Evolutionary conservation across 2,113 vertebrate genomes (phyloP).

Genomic region (Alaudala cheleensis): DNA sequence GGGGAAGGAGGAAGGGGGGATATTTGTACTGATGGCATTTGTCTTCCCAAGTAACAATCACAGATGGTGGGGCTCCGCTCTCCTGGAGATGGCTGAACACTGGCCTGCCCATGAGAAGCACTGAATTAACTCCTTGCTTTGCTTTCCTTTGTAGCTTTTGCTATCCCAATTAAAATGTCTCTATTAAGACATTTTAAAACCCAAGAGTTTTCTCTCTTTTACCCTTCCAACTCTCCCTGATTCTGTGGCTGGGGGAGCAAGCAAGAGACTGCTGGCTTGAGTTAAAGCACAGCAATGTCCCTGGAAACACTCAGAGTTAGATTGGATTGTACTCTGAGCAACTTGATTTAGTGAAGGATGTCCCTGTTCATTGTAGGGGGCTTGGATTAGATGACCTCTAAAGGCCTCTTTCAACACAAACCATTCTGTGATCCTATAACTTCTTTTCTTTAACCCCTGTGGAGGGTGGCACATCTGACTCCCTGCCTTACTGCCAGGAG

Average conservation of each 20-base stretch:
- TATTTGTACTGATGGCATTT: not conserved
- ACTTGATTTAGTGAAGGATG: not conserved
- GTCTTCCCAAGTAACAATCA: not conserved
- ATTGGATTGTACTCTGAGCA: not conserved
- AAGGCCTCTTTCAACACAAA: not conserved
- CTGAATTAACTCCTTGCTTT: not conserved
- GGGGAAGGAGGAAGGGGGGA: not conserved
- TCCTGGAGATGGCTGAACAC: not conserved
- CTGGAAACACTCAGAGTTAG: not conserved
- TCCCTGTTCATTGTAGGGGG: not conserved
- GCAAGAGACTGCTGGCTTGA: not conserved
- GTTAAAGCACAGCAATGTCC: not conserved
- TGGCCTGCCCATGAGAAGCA: not conserved
- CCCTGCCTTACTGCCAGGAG: not conserved
- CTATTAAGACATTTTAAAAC: not conserved
- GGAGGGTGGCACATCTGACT: not conserved
- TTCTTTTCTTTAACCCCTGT: not conserved
- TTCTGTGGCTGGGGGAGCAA: not conserved
- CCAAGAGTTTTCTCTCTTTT: accelerated
- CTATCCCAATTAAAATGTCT: not conserved
- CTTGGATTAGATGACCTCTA: not conserved
- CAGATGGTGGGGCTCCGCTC: not conserved
- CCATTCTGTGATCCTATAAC: too few species aligned
- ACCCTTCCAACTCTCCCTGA: not conserved
- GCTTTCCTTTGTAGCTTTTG: not conserved